Conservation (phyloP, 2,113 vertebrate genomes). For the pig (Sus scrofa) region DNA sequence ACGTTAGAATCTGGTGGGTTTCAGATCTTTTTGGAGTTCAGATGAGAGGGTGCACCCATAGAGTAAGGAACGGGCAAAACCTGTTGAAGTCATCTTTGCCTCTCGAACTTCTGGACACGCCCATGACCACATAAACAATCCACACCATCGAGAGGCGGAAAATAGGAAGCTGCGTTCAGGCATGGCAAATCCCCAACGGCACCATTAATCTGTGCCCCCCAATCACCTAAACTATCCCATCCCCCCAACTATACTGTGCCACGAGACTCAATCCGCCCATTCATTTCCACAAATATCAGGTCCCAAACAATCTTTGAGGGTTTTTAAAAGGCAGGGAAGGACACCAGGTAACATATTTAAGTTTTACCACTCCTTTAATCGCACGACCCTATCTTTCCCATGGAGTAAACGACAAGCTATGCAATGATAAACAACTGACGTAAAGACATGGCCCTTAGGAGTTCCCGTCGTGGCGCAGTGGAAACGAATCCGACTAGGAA, state of each 20-base stretch:
- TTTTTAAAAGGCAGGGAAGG: not conserved
- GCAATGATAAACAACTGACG: conserved; percentile 36
- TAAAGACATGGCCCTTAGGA: conserved; percentile 20
- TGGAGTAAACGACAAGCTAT: conserved; percentile 24
- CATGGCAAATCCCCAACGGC: conserved; percentile 58
- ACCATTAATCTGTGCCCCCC: conserved; percentile 27
- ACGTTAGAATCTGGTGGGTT: conserved; percentile 32
- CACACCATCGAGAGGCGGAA: conserved; percentile 44
- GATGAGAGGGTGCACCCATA: not conserved
- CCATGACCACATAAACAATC: conserved; percentile 49
- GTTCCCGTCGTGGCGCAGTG: no score
- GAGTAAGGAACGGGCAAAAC: not conserved
- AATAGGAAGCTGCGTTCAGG: conserved; percentile 58
- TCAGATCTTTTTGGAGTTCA: conserved; percentile 23
- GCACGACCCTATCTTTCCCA: not conserved
- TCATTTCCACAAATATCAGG: not conserved
- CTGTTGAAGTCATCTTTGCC: conserved; percentile 16
- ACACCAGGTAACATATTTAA: not conserved
- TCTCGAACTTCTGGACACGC: conserved; percentile 37
- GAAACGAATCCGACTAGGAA: no score
- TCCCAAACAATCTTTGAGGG: not conserved
- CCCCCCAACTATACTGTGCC: not conserved
- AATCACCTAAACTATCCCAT: conserved; percentile 19
- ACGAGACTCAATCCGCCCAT: not conserved
- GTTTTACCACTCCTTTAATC: conserved; percentile 1